Base-by-base conservation (phyloP, 2,888 invertebrate genomes). In the Acanthococcus lagerstroemiae region DNA sequence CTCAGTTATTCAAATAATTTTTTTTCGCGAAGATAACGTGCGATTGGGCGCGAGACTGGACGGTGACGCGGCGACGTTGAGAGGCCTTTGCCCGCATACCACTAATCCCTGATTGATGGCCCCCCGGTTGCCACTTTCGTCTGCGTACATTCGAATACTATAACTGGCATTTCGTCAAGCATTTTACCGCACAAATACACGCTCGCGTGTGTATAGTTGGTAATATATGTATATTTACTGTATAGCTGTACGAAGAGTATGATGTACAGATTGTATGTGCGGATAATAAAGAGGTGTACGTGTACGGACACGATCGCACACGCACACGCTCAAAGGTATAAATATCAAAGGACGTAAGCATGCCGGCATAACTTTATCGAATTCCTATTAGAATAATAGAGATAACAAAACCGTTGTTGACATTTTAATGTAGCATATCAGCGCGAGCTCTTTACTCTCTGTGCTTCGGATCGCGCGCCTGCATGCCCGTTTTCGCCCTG, bases 101-200 rank as follows among this genome's bases (percentile, higher is more conserved):
- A n/a, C n/a, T n/a, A n/a, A n/a, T n/a, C n/a, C n/a, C n/a, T n/a
- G n/a, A n/a, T n/a, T n/a, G n/a, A n/a, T n/a, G n/a, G n/a, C n/a
- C n/a, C n/a, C n/a, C n/a, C n/a, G n/a, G n/a, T n/a, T n/a, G n/a
- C n/a, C n/a, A n/a, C n/a, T n/a, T n/a, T n/a, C n/a, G 37, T 37
- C 37, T n/a, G 37, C n/a, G 12, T 37, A 2, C 37, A n/a, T 37
- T 37, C 37, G n/a, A 1, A 37, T 37, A 37, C n/a, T 15, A 37
- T 37, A 37, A 57, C 22, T 57, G 57, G 57, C 57, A 57, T 57
- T 57, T 57, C 57, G 57, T 57, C 57, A 57, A 57, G 57, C 37
- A 52, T 52, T 22, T 22, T 21, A 22, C 24, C 5, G 52, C 24
- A n/a, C n/a, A n/a, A n/a, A n/a, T n/a, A n/a, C n/a, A n/a, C n/a